Conservation (phyloP, 2,797 vertebrate genomes). For the Rhinella marina region DNA sequence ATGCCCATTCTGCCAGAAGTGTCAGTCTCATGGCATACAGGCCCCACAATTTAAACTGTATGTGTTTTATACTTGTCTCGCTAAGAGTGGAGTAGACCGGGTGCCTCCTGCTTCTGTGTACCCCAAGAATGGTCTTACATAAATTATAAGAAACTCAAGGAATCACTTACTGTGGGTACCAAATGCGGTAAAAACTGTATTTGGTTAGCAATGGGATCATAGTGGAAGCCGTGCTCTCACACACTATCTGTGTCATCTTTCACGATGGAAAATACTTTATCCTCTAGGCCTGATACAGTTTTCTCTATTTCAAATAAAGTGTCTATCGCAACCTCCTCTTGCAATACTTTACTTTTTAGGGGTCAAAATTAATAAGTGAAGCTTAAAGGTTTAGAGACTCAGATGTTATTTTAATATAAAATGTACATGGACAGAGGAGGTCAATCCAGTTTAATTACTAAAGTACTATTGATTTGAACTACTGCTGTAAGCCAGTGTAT, state of each 20-base stretch:
- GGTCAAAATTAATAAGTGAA: slow-evolving; percentile 34
- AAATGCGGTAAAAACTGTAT: background rate
- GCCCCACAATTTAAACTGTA: no score
- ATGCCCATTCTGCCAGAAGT: no score
- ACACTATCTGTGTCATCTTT: background rate
- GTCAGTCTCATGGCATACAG: no score
- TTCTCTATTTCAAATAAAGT: background rate
- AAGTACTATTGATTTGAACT: slow-evolving; percentile 18
- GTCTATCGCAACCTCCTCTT: slow-evolving; percentile 25
- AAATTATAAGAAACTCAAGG: no score
- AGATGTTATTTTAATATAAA: slow-evolving; percentile 28
- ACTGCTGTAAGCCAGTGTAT: slow-evolving; percentile 8
- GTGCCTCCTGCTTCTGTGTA: no score
- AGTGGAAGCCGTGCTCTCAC: background rate
- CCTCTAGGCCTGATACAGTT: background rate
- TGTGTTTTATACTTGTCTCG: no score
- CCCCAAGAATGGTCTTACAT: no score
- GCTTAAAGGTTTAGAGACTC: slow-evolving; percentile 39
- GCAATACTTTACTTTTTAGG: slow-evolving; percentile 14
- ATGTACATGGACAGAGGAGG: slow-evolving; percentile 13
- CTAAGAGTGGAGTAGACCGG: no score
- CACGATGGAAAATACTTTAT: background rate
- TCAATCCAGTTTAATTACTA: slow-evolving; percentile 44
- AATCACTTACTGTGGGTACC: no score
- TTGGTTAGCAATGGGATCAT: background rate